Base-by-base conservation (phyloP, 2,113 vertebrate genomes). In the Gymnobelideus leadbeateri region DNA sequence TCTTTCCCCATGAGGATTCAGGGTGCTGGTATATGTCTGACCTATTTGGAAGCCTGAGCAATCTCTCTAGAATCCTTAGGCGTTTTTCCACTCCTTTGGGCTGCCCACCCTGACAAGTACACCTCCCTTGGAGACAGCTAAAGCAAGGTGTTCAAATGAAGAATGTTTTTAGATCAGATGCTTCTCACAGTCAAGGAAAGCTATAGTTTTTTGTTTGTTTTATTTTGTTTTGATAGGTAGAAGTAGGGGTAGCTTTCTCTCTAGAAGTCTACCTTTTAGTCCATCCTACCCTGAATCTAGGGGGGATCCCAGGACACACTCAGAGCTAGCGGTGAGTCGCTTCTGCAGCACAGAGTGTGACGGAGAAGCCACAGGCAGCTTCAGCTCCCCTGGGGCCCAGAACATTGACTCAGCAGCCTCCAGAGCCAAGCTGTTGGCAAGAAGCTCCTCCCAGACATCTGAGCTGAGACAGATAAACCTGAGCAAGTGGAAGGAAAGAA, bases 401-500 rank as follows among this genome's bases (percentile, higher is more conserved):
- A 84, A 84, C 68, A 43, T 84, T 84, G 68, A 84, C 68, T 84
- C 68, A 84, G 68, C 68, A 84, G 68, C 68, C 68, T 84, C 68
- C 68, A 84, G 37, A 43, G 68, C 68, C 68, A 84, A 84, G 68
- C 68, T 43, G 19, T 43, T 84, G 68, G 68, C 68, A 23, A 84
- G n/a, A n/a, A 84, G 68, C 68, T n/a, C 68, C 68, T 84, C 68
- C 68, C 19, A 6, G 68, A 43, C 68, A 84, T 84, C 68, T 84
- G 68, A 84, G 68, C 68, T 43, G 68, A 84, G 68, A 43, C n/a
- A 84, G 68, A 84, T 84, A 84, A 84, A 84, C 68, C 68, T 43
- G 68, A 84, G 68, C 68, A 43, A 84, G 68, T 84, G 68, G 68
- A 84, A 84, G 68, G 68, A 43, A 84, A 84, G n/a, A 84, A 84